Base-by-base conservation (phyloP, 2,888 invertebrate species). In the Corbicula japonica region DNA sequence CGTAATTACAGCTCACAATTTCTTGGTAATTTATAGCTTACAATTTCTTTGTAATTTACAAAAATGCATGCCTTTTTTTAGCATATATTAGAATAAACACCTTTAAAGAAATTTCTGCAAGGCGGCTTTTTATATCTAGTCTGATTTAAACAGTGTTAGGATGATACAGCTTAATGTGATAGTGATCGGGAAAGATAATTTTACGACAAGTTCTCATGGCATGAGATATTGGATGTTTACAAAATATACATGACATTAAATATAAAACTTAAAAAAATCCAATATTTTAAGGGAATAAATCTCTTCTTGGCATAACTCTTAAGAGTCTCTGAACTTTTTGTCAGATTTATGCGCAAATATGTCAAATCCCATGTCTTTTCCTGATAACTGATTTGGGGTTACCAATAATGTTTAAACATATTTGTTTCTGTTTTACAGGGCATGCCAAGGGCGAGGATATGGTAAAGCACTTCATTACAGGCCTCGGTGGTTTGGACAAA, bases 1-100 rank as follows among this genome's bases (percentile, higher is more conserved):
- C 60, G 76, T 41, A 83, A 80, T 65, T 62, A 73, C 2, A 56
- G 60, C 12, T 76, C 76, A 21, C 54, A 73, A 41, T 84, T 83
- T 58, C 23, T 83, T 23, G 81, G 50, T 2, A 21, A 58, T 32
- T 4, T 1, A n/a, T 34, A 2, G 18, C 15, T 18, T 58, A 2
- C 1, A 34, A 23, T 58, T 35, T 58, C 1, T 8, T 8, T 58
- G 15, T 34, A 6, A 10, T 15, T 35, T 1, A 0, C 6, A 32
- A 28, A 32, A 15, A 0, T 56, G 34, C 12, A 1, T 2, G 1
- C 1, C 1, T 56, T 5, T 28, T 2, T 3, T 28, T 30, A 10
- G 21, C 12, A 30, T 1, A 5, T 28, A 56, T 28, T 30, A 56
- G 18, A 56, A 18, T 8, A 28, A 2, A 8, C 12, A 56, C 18